A percentile compares a stretch with the other conserved stretches of the same genome.
phyloP scores from a whole-genome alignment of 2,888 invertebrate species.

The Morinoia aosen region DNA sequence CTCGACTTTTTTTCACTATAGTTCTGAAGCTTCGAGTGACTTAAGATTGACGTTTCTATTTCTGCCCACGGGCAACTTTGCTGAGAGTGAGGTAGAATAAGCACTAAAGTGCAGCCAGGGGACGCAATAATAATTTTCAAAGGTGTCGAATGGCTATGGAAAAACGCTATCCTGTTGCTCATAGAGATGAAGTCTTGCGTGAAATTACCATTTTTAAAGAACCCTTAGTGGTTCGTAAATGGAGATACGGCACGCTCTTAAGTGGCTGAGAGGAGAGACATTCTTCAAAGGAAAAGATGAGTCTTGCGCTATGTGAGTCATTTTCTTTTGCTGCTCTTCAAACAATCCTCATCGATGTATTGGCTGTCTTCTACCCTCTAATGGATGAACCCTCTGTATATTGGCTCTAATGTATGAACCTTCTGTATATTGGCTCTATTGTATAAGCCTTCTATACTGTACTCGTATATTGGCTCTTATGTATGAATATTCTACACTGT shows the following conservation, averaged over 20 bases:
- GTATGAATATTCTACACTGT: too few relatives aligned
- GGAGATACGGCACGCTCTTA: neutral
- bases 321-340: neutral
- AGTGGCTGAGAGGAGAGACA: neutral
- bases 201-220: neutral
- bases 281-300: neutral
- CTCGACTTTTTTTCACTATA: neutral
- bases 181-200: neutral
- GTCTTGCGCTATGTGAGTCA: neutral
- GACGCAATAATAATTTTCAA: neutral
- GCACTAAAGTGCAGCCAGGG: neutral
- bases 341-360: neutral
- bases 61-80: neutral
- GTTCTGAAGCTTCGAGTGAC: neutral
- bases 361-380: neutral
- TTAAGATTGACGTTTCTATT: slow-evolving; percentile 10
- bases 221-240: neutral
- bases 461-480: too few relatives aligned
- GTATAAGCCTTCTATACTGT: too few relatives aligned
- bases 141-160: neutral
- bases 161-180: neutral
- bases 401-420: too few relatives aligned
- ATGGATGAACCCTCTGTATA: too few relatives aligned
- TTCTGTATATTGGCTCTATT: too few relatives aligned
- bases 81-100: neutral